Base-by-base conservation (phyloP, 2,888 invertebrate species). In the Pelosia muscerda region DNA sequence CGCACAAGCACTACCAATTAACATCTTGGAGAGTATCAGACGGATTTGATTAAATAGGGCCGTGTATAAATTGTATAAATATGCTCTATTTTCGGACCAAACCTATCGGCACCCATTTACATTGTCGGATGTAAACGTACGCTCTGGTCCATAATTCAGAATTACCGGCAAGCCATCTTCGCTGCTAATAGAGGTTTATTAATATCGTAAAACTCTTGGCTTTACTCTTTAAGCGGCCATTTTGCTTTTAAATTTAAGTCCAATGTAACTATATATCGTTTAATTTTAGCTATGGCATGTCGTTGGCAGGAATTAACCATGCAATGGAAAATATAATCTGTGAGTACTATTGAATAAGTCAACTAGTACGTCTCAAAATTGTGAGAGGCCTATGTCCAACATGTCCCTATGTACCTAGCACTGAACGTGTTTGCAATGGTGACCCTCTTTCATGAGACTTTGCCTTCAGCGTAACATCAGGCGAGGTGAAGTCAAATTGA, bases 131-230 rank as follows among this genome's bases (percentile, higher is more conserved):
- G 68, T 71, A 76, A 56, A 72, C 61, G 58, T 31, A 59, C 58
- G 66, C 74, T n/a, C n/a, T 63, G 63, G 65, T 68, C 76, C 76
- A 73, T 80, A 84, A 83, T 83, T 83, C 75, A 77, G 82, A 79
- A 86, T 86, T 85, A 85, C 83, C 75, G 68, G 76, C 74, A 66
- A 69, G 73, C 81, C 84, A 84, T 85, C 84, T 84, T 85, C 82
- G 79, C 80, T 78, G 77, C 81, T 88, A 88, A 86, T 86, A 86
- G 83, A 81, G 84, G 83, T 87, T 86, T 88, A 87, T 87, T 88
- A 87, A 87, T 85, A 88, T 86, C 86, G 81, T 86, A 84, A 87
- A 88, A 84, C 81, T 83, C 80, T 81, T 75, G 81, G 82, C 82
- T 72, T 69, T 42, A 79, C 79, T 83, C 79, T 80, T 81, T 79